A percentile compares a stretch with the other conserved stretches of the same genome.
These are phyloP conservation scores for Meloidogyne hapla DNA, from an alignment of 1,140 invertebrate species.

Conservation along the genomic window DNA sequence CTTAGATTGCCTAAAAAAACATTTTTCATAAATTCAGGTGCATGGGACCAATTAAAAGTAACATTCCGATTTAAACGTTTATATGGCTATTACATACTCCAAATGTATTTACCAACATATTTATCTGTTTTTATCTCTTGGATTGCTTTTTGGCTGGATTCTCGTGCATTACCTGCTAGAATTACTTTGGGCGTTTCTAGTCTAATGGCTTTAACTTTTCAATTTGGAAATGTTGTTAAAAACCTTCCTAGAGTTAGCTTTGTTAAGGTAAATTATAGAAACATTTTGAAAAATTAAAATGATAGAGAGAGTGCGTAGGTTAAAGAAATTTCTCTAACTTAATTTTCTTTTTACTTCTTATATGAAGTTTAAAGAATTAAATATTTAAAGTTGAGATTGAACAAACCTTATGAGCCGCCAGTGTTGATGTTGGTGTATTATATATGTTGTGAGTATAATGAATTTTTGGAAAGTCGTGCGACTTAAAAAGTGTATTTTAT, in stretches of 20 bases:
- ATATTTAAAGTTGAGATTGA: too few relatives aligned
- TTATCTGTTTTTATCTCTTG: conserved; percentile 51
- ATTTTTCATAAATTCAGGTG: conserved; percentile 49
- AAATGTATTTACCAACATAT: conserved; percentile 64
- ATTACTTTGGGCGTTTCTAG: conserved; percentile 55
- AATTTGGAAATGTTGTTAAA: conserved; percentile 62
- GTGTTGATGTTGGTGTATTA: too few relatives aligned
- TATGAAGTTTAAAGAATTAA: too few relatives aligned
- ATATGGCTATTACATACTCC: conserved; percentile 62
- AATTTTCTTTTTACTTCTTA: too few relatives aligned
- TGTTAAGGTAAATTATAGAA: conserved; percentile 48
- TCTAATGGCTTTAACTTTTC: conserved; percentile 38
- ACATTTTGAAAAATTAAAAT: neutral
- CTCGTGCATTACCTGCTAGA: conserved; percentile 58
- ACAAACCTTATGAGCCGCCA: too few relatives aligned
- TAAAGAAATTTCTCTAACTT: too few relatives aligned
- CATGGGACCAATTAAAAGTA: conserved; percentile 65
- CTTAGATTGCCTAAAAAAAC: too few relatives aligned
- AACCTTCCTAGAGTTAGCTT: conserved; percentile 57
- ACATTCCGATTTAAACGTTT: conserved; percentile 65
- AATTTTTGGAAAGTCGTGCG: too few relatives aligned
- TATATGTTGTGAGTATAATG: too few relatives aligned
- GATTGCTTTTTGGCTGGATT: conserved; percentile 63
- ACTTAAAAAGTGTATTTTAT: too few relatives aligned
- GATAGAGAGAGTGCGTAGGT: too few relatives aligned